Evolutionary conservation across 2,797 vertebrate genomes (phyloP).

Genomic region (Chromis chromis): DNA sequence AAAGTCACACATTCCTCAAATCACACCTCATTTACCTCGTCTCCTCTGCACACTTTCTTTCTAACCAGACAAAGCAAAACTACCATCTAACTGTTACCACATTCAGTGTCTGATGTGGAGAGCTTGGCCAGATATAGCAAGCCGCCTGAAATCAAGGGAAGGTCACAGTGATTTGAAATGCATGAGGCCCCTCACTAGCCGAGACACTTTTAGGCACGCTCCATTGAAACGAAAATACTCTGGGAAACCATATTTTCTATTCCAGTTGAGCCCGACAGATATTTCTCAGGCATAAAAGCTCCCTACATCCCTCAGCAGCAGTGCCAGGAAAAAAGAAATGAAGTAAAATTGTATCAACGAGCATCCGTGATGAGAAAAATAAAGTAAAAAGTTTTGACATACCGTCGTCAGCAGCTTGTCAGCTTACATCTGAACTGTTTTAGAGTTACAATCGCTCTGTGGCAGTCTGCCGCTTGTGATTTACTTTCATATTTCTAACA

Average conservation of each 20-base stretch:
- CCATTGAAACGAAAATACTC: conserved; percentile 79
- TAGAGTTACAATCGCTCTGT: conserved; percentile 4
- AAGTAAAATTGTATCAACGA: conserved; percentile 49
- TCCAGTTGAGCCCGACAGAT: conserved; percentile 68
- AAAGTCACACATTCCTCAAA: conserved; percentile 60
- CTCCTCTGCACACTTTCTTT: conserved; percentile 45
- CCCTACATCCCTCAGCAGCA: conserved; percentile 34
- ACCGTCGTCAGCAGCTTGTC: conserved; percentile 24
- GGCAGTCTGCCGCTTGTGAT: conserved; percentile 8
- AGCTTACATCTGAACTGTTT: conserved; percentile 31
- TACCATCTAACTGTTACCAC: conserved; percentile 43
- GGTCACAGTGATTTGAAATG: conserved; percentile 80
- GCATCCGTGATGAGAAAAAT: conserved; percentile 40
- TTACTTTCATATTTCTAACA: conserved; percentile 41
- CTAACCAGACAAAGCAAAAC: conserved; percentile 60
- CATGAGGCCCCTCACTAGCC: conserved; percentile 72
- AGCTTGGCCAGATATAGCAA: conserved; percentile 45
- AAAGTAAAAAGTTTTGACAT: conserved; percentile 44
- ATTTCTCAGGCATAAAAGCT: conserved; percentile 67
- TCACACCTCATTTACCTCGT: conserved; percentile 68
- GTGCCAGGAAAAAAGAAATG: conserved; percentile 50
- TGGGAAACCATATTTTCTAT: conserved; percentile 76
- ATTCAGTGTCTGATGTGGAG: conserved; percentile 47
- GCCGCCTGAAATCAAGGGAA: conserved; percentile 71
- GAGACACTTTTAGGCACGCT: conserved; percentile 76